phyloP scores from a whole-genome alignment of 2,888 invertebrate species.

The Syrista parreyssii region DNA sequence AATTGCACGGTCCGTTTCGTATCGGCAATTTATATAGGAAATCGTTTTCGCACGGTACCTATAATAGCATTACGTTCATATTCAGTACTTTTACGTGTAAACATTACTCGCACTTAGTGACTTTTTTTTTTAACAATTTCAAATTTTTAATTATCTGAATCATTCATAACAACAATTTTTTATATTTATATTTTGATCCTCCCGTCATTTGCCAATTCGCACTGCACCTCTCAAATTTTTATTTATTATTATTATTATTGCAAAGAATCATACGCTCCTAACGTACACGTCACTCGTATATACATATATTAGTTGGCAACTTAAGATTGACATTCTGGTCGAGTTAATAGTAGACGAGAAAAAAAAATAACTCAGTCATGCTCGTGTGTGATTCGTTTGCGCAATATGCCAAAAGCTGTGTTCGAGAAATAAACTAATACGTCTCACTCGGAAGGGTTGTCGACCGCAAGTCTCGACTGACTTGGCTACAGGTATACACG shows the following conservation, averaged over 20 bases:
- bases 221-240: background rate
- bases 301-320: background rate
- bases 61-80: background rate
- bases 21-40: background rate
- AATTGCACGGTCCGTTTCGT: background rate
- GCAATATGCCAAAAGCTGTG: constrained; percentile 4
- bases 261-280: background rate
- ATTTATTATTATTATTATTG: background rate
- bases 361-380: background rate
- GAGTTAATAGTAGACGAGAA: background rate
- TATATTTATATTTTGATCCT: background rate
- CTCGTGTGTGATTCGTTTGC: background rate
- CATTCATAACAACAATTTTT: background rate
- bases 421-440: background rate
- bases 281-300: background rate
- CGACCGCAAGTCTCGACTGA: background rate
- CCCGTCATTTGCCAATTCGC: background rate
- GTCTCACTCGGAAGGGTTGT: background rate
- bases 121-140: background rate
- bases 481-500: background rate
- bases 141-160: background rate
- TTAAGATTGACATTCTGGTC: background rate
- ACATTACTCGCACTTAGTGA: background rate
- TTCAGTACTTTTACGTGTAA: no score
- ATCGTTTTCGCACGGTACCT: background rate